These are phyloP conservation scores for Berghia stephanieae DNA, from an alignment of 1,140 invertebrate species.

Conservation along the genomic window DNA sequence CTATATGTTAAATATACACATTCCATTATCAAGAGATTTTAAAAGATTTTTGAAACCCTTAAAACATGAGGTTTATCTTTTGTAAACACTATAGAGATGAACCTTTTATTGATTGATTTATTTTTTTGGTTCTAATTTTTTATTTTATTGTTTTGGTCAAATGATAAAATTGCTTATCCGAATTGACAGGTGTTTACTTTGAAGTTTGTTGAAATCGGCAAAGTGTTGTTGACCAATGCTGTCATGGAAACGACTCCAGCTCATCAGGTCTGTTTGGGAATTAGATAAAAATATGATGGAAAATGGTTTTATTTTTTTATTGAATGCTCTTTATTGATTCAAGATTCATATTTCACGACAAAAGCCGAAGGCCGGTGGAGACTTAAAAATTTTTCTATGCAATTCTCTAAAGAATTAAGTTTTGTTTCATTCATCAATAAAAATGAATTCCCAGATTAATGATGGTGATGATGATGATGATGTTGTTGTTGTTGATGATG, in stretches of 20 bases:
- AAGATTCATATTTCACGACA: too few relatives aligned
- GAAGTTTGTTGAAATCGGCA: conserved; percentile 98
- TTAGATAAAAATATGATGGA: background rate
- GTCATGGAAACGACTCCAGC: conserved; percentile 68
- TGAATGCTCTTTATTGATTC: background rate
- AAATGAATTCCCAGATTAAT: too few relatives aligned
- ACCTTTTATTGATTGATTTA: background rate
- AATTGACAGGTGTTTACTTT: conserved; percentile 79
- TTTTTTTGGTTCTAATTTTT: background rate
- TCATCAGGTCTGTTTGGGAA: conserved; percentile 58
- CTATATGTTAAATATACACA: too few relatives aligned
- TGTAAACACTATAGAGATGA: too few relatives aligned
- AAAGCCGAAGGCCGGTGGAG: too few relatives aligned
- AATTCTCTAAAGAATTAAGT: too few relatives aligned
- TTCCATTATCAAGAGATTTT: too few relatives aligned
- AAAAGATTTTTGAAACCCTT: too few relatives aligned
- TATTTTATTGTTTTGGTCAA: background rate
- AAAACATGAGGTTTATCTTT: too few relatives aligned
- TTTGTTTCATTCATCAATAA: too few relatives aligned
- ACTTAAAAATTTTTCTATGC: too few relatives aligned
- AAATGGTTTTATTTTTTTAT: conserved; percentile 12
- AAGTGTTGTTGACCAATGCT: conserved; percentile 73
- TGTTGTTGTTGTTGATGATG: background rate
- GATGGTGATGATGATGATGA: too few relatives aligned
- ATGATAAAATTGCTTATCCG: background rate